These are phyloP conservation scores for Dorcus hopei DNA, from an alignment of 2,888 invertebrate species.

Conservation along the genomic window DNA sequence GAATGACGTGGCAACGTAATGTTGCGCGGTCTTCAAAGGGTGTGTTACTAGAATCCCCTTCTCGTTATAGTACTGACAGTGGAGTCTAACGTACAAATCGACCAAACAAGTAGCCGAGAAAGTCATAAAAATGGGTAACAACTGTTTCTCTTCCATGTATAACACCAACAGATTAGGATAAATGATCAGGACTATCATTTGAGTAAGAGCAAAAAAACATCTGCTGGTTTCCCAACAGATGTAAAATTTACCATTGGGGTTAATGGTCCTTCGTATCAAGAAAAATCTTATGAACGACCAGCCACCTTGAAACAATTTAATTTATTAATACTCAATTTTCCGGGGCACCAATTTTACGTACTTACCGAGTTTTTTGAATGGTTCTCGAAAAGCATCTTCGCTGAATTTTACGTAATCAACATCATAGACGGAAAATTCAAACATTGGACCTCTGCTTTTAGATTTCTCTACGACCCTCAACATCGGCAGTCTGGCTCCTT, in stretches of 20 bases:
- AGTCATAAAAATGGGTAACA: neutral
- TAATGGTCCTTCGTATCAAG: conserved; percentile 16
- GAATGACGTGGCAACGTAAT: conserved; percentile 27
- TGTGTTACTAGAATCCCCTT: conserved; percentile 28
- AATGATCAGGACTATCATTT: neutral
- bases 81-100: conserved; percentile 25
- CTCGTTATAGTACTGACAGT: conserved; percentile 30
- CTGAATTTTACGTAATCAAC: conserved; percentile 8
- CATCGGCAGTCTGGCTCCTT: conserved; percentile 10
- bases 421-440: conserved; percentile 13
- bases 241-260: conserved; percentile 16
- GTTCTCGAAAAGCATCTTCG: conserved; percentile 6
- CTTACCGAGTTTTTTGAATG: conserved; percentile 8
- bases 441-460: conserved; percentile 8
- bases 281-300: conserved; percentile 19
- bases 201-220: neutral
- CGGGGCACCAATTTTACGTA: neutral
- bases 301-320: conserved; percentile 1
- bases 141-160: neutral
- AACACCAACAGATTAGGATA: neutral
- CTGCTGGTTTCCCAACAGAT: conserved; percentile 20
- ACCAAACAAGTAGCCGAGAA: conserved; percentile 3
- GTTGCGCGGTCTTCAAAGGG: conserved; percentile 25
- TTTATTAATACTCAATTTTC: neutral
- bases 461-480: conserved; percentile 7